These are phyloP conservation scores for Champsocephalus esox DNA, from an alignment of 2,797 vertebrate species.

Conservation along the genomic window DNA sequence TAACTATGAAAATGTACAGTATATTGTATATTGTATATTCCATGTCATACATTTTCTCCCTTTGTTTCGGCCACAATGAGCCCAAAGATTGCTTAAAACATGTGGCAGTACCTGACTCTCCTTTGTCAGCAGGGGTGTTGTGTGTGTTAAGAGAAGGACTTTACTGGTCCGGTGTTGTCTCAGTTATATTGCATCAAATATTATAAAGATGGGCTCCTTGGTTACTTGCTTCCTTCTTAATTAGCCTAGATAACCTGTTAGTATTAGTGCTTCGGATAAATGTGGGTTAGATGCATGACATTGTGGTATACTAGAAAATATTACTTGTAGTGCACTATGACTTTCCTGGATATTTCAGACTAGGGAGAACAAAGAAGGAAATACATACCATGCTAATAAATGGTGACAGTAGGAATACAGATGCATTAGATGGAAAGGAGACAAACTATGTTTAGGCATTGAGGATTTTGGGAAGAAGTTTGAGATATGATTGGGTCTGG, in stretches of 20 bases:
- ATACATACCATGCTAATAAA: slow-evolving; percentile 17
- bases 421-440: slow-evolving; percentile 30
- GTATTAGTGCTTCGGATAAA: neutral
- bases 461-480: slow-evolving; percentile 22
- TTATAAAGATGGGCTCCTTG: neutral
- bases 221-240: neutral
- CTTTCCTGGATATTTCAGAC: slow-evolving; percentile 18
- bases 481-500: slow-evolving; percentile 9
- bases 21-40: neutral
- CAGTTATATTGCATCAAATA: neutral
- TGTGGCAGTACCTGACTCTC: slow-evolving; percentile 17
- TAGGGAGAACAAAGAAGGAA: neutral
- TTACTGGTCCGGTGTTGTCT: neutral
- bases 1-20: neutral
- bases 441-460: slow-evolving; percentile 12
- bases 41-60: neutral
- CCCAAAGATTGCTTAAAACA: neutral
- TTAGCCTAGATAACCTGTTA: neutral
- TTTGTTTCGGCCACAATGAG: slow-evolving; percentile 1
- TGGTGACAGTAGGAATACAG: slow-evolving; percentile 21
- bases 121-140: slow-evolving; percentile 15
- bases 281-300: neutral
- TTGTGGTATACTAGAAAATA: neutral
- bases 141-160: neutral
- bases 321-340: neutral